A percentile compares a stretch with the other conserved stretches of the same genome.
phyloP scores from a whole-genome alignment of 2,888 invertebrate species.

The Epinotia nisella region DNA sequence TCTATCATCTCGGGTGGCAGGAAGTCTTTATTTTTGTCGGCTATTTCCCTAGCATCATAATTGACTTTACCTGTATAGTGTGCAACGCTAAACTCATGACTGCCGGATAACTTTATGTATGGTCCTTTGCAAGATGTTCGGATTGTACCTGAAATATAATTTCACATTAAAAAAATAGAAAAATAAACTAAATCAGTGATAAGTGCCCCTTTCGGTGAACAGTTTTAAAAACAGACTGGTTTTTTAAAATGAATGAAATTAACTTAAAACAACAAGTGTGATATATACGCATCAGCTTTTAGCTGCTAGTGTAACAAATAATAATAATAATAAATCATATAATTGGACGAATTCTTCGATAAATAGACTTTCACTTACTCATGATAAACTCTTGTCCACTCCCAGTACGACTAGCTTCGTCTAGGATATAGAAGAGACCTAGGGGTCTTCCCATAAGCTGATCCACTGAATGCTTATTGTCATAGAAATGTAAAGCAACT shows the following conservation, averaged over 20 bases:
- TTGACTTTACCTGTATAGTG: slow-evolving; percentile 96
- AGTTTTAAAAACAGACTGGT: too few species aligned
- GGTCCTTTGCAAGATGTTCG: slow-evolving; percentile 80
- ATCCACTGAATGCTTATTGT: slow-evolving; percentile 95
- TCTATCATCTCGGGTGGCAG: slow-evolving; percentile 95
- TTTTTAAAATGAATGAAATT: too few species aligned
- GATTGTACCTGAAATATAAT: slow-evolving; percentile 79
- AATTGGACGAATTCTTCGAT: not conserved
- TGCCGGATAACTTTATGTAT: slow-evolving; percentile 83
- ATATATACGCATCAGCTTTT: too few species aligned
- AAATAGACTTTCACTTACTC: slow-evolving; percentile 80
- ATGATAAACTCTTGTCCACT: slow-evolving; percentile 89
- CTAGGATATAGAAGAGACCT: slow-evolving; percentile 93
- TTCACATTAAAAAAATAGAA: too few species aligned
- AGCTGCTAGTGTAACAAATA: too few species aligned
- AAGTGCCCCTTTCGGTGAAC: too few species aligned
- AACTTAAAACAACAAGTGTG: too few species aligned
- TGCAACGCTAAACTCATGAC: slow-evolving; percentile 91
- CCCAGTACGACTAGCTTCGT: slow-evolving; percentile 92
- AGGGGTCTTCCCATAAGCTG: slow-evolving; percentile 93
- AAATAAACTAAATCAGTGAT: too few species aligned
- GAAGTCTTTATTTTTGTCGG: slow-evolving; percentile 96
- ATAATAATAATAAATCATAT: too few species aligned
- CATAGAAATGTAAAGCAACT: slow-evolving; percentile 91
- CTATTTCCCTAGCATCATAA: slow-evolving; percentile 93